phyloP scores from a whole-genome alignment of 1,140 invertebrate genomes.

The Lepidurus couesii region DNA sequence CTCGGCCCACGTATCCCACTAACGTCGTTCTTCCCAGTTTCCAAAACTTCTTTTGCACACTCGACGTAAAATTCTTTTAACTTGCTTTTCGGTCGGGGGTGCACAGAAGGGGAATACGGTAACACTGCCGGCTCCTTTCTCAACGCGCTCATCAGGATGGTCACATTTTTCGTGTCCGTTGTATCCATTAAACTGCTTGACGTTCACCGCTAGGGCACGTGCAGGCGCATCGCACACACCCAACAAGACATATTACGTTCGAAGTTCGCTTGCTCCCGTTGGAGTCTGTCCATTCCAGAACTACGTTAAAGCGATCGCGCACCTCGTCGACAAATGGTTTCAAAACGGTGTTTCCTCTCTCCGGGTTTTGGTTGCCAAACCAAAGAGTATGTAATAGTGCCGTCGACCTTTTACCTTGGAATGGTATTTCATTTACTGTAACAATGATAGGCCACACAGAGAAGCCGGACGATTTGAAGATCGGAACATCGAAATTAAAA shows the following conservation, averaged over 20 bases:
- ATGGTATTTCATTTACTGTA: conserved; percentile 30
- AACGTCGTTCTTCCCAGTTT: not conserved
- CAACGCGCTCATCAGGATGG: conserved; percentile 12
- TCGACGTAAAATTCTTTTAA: not conserved
- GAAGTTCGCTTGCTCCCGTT: not conserved
- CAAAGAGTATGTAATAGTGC: not conserved
- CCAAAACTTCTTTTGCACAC: not conserved
- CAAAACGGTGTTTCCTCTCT: too few relatives aligned
- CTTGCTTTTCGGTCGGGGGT: not conserved
- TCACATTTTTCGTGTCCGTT: conserved; percentile 23
- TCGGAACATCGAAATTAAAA: conserved; percentile 34
- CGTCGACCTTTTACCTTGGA: conserved; percentile 6
- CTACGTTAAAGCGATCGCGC: not conserved
- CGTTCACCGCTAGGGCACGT: not conserved
- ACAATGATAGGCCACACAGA: conserved; percentile 29
- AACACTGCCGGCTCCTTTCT: conserved; percentile 27
- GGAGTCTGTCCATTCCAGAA: conserved; percentile 20
- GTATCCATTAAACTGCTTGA: conserved; percentile 24
- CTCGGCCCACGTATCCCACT: not conserved
- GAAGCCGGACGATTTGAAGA: conserved; percentile 30
- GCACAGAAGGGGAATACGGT: conserved; percentile 16
- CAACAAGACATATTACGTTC: not conserved
- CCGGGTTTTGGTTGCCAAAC: not conserved
- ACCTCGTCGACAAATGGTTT: not conserved
- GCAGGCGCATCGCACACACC: not conserved